Evolutionary conservation across 92 coral and sea anemone genomes (phyloP), one percentile per base, ranked within the genome.

Genomic region (Porites cylindrica): DNA sequence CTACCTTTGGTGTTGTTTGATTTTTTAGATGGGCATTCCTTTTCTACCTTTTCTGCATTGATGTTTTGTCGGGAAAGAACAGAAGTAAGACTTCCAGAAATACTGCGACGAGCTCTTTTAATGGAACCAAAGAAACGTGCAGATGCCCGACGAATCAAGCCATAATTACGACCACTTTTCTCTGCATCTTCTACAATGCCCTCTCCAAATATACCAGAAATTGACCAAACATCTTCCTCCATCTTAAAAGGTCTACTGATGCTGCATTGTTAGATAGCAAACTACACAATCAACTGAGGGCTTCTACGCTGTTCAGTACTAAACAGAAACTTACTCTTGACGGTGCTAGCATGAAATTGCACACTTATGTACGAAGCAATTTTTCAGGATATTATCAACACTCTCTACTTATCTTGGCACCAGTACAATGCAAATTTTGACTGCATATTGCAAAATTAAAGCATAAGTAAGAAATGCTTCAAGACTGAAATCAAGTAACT

Each of bases 11-110:
- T 58, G 17, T 29, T 73, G 1, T 63, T 64, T 9, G 87, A 8
- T 47, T 43, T 88, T 88, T 56, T 53, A 51, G 75, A 54, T 63
- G 11, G 79, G 85, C 73, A 69, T 56, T 32, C 65, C 13, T 54
- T 61, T 67, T 82, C 74, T 47, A 43, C 59, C 19, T 54, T 61
- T 67, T 82, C 74, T 16, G 79, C 54, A 29, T 18, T 78, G 58
- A 13, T 82, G 72, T 18, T 70, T 59, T 75, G 79, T 70, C 53
- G 54, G 10, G 62, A 65, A 10, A 75, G 65, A 23, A 81, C 60
- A 62, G 94, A 91, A 1, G 93, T 93, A 53, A 95, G 83, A 63
- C 98, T 95, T 86, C 96, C 93, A 63, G 98, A 91, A 20, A 95
- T 20, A 68, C 91, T 95, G 47, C 93, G 90, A 70, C 86, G 93